Evolutionary conservation across 2,888 invertebrate genomes (phyloP).

Genomic region (Cerastoderma edule): DNA sequence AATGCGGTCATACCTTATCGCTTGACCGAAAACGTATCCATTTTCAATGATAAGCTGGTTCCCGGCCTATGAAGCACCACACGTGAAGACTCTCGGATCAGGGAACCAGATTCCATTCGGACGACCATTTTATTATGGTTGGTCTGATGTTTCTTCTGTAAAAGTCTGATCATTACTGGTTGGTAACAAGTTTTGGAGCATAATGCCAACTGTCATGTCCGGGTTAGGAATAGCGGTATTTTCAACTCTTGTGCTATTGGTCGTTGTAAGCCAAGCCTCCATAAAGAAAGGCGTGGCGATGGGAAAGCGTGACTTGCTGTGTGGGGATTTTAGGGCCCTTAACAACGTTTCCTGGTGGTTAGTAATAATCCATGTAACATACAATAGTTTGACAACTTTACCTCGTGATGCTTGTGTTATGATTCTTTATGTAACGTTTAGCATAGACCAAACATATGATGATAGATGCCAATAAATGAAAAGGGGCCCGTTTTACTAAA

Average conservation of each 20-base stretch:
- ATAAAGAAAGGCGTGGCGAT: conserved; percentile 18
- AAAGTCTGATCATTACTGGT: not conserved
- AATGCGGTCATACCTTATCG: no score
- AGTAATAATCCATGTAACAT: not conserved
- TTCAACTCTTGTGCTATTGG: not conserved
- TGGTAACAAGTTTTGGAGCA: not conserved
- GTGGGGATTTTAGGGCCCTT: conserved; percentile 25
- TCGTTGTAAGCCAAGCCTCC: not conserved
- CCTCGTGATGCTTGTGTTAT: no score
- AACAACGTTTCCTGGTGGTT: conserved; percentile 44
- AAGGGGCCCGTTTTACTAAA: not conserved
- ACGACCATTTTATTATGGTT: not conserved
- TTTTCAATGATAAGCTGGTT: no score
- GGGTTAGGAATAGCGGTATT: not conserved
- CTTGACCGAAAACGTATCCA: no score
- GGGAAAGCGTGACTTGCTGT: not conserved
- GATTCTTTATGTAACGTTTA: not conserved
- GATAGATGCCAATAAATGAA: not conserved
- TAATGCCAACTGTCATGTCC: not conserved
- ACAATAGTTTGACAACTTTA: not conserved
- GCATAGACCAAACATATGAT: not conserved
- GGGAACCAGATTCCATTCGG: not conserved
- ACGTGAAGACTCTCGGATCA: not conserved
- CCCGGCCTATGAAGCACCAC: no score
- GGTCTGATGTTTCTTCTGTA: not conserved